A percentile compares a stretch with the other conserved stretches of the same genome.
phyloP scores from a whole-genome alignment of 2,888 invertebrate genomes.

The Masnerella sp. region DNA sequence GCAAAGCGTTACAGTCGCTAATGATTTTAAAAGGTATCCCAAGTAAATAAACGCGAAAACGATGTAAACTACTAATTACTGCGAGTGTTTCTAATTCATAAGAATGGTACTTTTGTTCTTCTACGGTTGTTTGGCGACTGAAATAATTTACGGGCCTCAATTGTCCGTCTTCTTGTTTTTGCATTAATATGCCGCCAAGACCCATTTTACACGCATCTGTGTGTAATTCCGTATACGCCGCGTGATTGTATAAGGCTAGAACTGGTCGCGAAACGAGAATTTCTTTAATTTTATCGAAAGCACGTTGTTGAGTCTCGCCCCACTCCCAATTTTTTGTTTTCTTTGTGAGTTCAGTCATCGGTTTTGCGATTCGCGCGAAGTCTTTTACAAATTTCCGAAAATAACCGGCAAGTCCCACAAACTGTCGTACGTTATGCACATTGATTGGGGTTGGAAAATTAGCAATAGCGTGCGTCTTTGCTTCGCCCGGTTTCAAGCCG shows the following conservation, averaged over 20 bases:
- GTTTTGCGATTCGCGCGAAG: background rate
- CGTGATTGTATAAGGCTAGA: background rate
- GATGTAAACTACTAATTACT: slow-evolving; percentile 24
- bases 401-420: slow-evolving; percentile 25
- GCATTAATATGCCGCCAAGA: background rate
- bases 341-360: background rate
- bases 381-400: slow-evolving; percentile 41
- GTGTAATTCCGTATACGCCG: background rate
- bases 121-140: background rate
- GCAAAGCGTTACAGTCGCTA: slow-evolving; percentile 58
- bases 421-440: slow-evolving; percentile 22
- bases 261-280: background rate
- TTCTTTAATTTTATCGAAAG: background rate
- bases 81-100: slow-evolving; percentile 13
- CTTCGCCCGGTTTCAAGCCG: slow-evolving; percentile 64
- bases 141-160: background rate
- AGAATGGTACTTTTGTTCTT: background rate
- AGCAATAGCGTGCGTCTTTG: slow-evolving; percentile 64
- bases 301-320: background rate
- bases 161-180: background rate
- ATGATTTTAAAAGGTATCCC: slow-evolving; percentile 36
- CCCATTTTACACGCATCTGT: background rate
- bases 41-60: slow-evolving; percentile 41
- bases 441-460: slow-evolving; percentile 64
- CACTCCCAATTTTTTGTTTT: background rate